Evolutionary conservation across 2,797 vertebrate genomes (phyloP).

Genomic region (Enteromius trimaculatus): DNA sequence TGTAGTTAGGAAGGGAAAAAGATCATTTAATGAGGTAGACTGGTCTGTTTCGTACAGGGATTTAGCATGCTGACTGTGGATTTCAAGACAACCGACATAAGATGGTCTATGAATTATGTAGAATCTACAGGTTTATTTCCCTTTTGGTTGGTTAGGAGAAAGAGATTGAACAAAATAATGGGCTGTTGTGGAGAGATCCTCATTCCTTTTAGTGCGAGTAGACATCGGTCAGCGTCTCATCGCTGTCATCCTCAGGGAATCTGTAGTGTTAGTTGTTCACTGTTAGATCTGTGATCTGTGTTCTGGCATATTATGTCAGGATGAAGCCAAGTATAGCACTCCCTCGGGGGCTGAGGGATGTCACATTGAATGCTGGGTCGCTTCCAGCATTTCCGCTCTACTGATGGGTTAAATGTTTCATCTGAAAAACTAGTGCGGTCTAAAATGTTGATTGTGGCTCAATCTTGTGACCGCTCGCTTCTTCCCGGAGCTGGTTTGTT

Average conservation of each 20-base stretch:
- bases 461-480: slow-evolving; percentile 39
- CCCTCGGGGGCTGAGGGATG: not conserved
- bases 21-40: not conserved
- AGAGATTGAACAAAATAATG: not conserved
- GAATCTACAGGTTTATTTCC: slow-evolving; percentile 3
- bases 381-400: not conserved
- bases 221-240: not conserved
- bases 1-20: not conserved
- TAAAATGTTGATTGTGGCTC: slow-evolving; percentile 7
- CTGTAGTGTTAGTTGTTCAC: slow-evolving; percentile 17
- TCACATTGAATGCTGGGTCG: slow-evolving; percentile 16
- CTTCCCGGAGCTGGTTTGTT: slow-evolving; percentile 23
- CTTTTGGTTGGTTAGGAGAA: not conserved
- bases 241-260: slow-evolving; percentile 27
- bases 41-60: not conserved
- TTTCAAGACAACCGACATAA: not conserved
- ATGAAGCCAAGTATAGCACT: slow-evolving; percentile 9
- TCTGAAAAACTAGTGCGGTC: slow-evolving; percentile 1
- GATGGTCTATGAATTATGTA: not conserved
- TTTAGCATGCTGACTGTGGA: not conserved
- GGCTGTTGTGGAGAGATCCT: not conserved
- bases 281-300: slow-evolving; percentile 24
- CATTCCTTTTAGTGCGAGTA: not conserved
- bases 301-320: slow-evolving; percentile 19
- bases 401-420: slow-evolving; percentile 13